Evolutionary conservation across 2,888 invertebrate species (phyloP).

Genomic region (Petrolisthes cinctipes): DNA sequence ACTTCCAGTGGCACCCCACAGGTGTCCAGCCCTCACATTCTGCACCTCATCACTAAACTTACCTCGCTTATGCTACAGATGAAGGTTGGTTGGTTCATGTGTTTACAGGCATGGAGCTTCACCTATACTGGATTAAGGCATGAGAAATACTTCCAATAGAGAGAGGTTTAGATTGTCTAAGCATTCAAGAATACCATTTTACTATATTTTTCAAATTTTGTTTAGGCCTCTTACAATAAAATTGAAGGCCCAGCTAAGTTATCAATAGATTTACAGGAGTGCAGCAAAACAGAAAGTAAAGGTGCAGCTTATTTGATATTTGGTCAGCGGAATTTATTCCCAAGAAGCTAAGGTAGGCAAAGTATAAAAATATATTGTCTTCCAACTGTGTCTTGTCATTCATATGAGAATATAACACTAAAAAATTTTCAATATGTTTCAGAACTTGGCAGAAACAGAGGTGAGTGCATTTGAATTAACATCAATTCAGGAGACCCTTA

Average conservation of each 20-base stretch:
- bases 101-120: too few relatives aligned
- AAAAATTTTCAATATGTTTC: slow-evolving; percentile 54
- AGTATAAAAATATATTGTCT: too few relatives aligned
- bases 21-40: slow-evolving; percentile 70
- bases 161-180: too few relatives aligned
- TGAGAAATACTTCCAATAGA: too few relatives aligned
- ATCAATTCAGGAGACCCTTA: slow-evolving; percentile 90
- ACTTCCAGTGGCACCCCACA: slow-evolving; percentile 57
- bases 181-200: too few relatives aligned
- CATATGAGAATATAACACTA: too few relatives aligned
- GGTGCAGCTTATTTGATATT: too few relatives aligned
- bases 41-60: slow-evolving; percentile 86
- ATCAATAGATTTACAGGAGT: background rate
- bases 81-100: slow-evolving; percentile 72
- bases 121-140: too few relatives aligned
- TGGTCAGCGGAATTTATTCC: background rate
- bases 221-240: too few relatives aligned
- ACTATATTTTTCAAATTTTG: too few relatives aligned
- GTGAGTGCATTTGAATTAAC: slow-evolving; percentile 91
- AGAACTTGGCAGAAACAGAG: slow-evolving; percentile 81
- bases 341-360: background rate
- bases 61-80: slow-evolving; percentile 92
- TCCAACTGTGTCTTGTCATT: too few relatives aligned
- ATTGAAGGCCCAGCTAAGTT: too few relatives aligned
- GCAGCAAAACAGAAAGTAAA: background rate